Evolutionary conservation across 2,888 invertebrate species (phyloP), one percentile per base, ranked within the genome.

Genomic region (Pyrrhia umbra): DNA sequence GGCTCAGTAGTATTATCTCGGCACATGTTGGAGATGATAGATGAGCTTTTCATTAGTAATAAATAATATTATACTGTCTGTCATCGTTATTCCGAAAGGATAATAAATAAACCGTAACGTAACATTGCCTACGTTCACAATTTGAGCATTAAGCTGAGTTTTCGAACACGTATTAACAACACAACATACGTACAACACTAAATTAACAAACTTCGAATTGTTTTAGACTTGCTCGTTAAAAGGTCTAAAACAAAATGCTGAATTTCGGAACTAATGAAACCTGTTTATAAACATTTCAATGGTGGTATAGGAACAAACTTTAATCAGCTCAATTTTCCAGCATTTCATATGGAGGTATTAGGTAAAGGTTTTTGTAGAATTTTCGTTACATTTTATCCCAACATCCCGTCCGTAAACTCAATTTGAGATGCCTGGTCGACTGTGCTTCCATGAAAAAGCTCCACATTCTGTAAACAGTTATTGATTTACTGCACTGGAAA

Each of bases 21-120:
- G 70, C 67, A 67, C 75, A 45, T 75, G 76, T 67, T 54, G 47
- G 46, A 42, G 63, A 56, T 75, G 75, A 76, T 67, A 54, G 58
- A 78, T 77, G 70, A 78, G 50, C 46, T 47, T 70, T 47, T 54
- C 57, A 67, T 59, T 45, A 76, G 21, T 27, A 43, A 55, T 54
- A 61, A 46, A 62, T 54, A 50, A 39, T 63, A 76, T 40, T 69
- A 52, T 40, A 68, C 25, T 23, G 8, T 47, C 40, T 54, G 18
- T 49, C 40, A 23, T 13, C 47, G 21, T 25, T 56, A 20, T 27
- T 50, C 30, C 39, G 21, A 34, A 27, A 45, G n/a, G 54, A 59
- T 50, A 40, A 67, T 54, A 57, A 57, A 54, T 47, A 27, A 20
- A 20, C 37, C 15, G n/a, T 30, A 49, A 20, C 20, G 45, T 55